These are phyloP conservation scores for Phrynocephalus vlangalii DNA, from an alignment of 2,797 vertebrate species.

Conservation along the genomic window DNA sequence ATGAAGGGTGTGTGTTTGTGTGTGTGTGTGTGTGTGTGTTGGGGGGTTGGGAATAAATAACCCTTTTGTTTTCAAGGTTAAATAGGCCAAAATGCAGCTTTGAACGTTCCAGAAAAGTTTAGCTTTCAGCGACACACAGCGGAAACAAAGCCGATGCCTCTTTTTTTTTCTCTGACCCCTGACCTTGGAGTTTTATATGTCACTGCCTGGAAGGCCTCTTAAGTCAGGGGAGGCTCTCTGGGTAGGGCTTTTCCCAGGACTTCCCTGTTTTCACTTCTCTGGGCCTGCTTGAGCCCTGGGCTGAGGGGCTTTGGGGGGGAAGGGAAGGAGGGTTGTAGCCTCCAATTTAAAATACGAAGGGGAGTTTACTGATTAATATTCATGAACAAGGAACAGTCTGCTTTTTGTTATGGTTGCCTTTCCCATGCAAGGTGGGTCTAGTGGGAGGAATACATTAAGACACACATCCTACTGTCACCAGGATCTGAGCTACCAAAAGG, in stretches of 20 bases:
- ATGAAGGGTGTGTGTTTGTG: constrained; percentile 11
- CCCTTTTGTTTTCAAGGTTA: constrained; percentile 82
- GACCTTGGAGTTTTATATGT: constrained; percentile 78
- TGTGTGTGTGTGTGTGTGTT: constrained; percentile 15
- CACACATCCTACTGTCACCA: constrained; percentile 62
- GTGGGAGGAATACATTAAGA: constrained; percentile 78
- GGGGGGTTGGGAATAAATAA: constrained; percentile 72
- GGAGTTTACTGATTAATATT: constrained; percentile 80
- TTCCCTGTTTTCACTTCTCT: constrained; percentile 70
- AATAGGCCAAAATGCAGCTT: constrained; percentile 80
- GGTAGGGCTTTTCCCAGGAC: constrained; percentile 77
- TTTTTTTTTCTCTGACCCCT: constrained; percentile 77
- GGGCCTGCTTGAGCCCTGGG: constrained; percentile 49
- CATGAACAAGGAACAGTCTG: constrained; percentile 77
- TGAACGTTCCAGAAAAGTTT: constrained; percentile 80
- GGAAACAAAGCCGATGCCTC: constrained; percentile 81
- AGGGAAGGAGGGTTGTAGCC: constrained; percentile 68
- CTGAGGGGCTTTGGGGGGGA: constrained; percentile 18
- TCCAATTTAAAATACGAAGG: constrained; percentile 74
- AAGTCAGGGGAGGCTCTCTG: constrained; percentile 64
- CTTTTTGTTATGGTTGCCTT: constrained; percentile 70
- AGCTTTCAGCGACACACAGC: constrained; percentile 74
- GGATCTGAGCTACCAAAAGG: constrained; percentile 62
- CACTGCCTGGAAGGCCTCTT: constrained; percentile 69
- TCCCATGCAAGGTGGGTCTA: constrained; percentile 78